These are phyloP conservation scores for Sylvietta virens DNA, from an alignment of 2,113 vertebrate species.

Conservation along the genomic window DNA sequence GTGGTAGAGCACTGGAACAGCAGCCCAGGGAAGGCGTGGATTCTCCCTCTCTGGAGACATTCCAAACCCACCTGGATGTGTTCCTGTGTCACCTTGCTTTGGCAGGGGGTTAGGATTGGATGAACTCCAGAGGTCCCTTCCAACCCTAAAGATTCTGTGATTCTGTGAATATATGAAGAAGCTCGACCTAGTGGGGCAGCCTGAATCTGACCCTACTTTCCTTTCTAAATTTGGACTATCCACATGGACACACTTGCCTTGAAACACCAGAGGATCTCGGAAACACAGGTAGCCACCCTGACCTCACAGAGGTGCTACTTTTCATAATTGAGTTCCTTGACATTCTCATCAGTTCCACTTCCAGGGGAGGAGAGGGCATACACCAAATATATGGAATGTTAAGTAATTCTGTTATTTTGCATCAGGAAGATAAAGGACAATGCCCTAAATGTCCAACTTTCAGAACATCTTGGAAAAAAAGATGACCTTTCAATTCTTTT, in stretches of 20 bases:
- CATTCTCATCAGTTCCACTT: not conserved
- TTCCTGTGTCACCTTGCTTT: not conserved
- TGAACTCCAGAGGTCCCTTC: not conserved
- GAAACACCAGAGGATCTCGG: not conserved
- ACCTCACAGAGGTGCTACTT: not conserved
- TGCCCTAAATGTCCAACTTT: not conserved
- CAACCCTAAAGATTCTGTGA: not conserved
- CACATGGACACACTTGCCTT: not conserved
- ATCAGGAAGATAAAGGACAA: not conserved
- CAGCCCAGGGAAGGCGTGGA: fast-evolving
- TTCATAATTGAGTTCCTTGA: fast-evolving
- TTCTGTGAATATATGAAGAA: not conserved
- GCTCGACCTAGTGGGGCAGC: not conserved
- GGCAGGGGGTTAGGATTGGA: not conserved
- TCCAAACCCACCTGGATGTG: not conserved
- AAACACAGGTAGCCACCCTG: not conserved
- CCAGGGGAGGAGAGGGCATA: not conserved
- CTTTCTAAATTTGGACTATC: not conserved
- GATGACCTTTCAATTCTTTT: not conserved
- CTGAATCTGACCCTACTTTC: not conserved
- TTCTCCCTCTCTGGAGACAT: not conserved
- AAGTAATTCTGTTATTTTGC: not conserved
- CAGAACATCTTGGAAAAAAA: not conserved
- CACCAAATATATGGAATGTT: not conserved
- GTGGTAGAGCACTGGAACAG: not conserved